phyloP scores from a whole-genome alignment of 2,888 invertebrate species.

The Himalopsyche tibetana region DNA sequence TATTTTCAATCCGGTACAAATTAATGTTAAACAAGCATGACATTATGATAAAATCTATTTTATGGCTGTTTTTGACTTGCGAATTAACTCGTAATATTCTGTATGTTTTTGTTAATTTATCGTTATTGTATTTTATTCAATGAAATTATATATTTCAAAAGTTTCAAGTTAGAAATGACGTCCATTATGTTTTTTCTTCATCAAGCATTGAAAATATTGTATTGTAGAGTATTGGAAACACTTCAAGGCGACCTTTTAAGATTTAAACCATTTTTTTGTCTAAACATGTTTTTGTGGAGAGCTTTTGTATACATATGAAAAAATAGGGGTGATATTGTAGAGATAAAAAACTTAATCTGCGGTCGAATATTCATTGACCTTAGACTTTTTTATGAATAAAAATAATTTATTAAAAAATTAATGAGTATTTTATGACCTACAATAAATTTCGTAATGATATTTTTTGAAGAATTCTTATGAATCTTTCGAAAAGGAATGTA shows the following conservation, averaged over 20 bases:
- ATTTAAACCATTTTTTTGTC: neutral
- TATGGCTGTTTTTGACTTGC: too few relatives aligned
- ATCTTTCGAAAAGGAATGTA: constrained; percentile 12
- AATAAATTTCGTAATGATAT: constrained; percentile 23
- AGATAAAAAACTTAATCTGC: constrained; percentile 1
- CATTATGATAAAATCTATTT: too few relatives aligned
- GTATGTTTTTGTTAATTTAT: too few relatives aligned
- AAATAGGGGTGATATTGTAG: neutral
- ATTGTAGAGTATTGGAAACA: neutral
- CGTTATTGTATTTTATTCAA: too few relatives aligned
- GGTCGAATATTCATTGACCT: neutral
- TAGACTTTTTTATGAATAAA: neutral
- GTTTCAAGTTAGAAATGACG: too few relatives aligned
- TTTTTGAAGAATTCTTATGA: constrained; percentile 25
- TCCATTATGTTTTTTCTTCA: neutral
- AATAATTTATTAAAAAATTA: constrained; percentile 33
- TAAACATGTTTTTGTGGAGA: neutral
- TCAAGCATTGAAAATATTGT: too few relatives aligned
- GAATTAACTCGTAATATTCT: too few relatives aligned
- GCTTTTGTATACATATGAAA: neutral
- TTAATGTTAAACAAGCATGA: too few relatives aligned
- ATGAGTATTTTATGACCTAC: constrained; percentile 35
- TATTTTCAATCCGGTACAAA: too few relatives aligned
- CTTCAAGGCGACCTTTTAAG: neutral
- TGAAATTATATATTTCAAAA: too few relatives aligned